Base-by-base conservation (phyloP, 1,140 invertebrate species). In the Subanguina moxae region DNA sequence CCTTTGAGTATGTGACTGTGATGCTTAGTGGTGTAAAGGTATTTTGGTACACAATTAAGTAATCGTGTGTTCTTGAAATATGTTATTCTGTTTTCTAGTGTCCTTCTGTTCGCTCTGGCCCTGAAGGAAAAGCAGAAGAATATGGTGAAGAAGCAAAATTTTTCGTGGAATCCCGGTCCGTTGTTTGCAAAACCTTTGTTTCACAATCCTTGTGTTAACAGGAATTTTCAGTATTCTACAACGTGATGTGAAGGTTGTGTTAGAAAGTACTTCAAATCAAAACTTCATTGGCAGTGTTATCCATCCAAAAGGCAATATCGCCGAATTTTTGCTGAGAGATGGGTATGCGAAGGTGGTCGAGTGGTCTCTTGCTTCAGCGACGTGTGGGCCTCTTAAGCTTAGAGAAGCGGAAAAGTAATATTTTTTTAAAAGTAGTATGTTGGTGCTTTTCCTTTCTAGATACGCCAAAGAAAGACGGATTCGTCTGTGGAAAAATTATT, bases 321-420 rank as follows among this genome's bases (percentile, higher is more conserved):
- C 95, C 0, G 94, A 97, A 82, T 86, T 89, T 52, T 84, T 99
- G 46, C 82, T 99, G 59, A 88, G 85, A 70, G 90, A 95, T 85
- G 94, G 95, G 25, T 92, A 94, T 79, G 95, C 93, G 0, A 89
- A 89, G 80, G 97, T 93, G 82, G 91, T 97, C n/a, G 94, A 97
- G 82, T 96, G 93, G 93, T 78, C 78, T 30, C 77, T 98, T 84
- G 90, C 83, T 27, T 89, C 90, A 43, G 90, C 93, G 78, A 90
- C 90, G 52, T 85, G 85, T 72, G 90, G 91, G 58, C 87, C 90
- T 27, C 89, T 93, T 38, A 90, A 90, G 78, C 85, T 96, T 3
- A 84, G 92, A 83, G 86, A 88, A 78, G 88, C 93, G 69, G 90
- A 98, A 85, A 88, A 88, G 82, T 85, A 62, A 65, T 27, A 73